Base-by-base conservation (phyloP, 2,113 vertebrate genomes). In the Salvator merianae region DNA sequence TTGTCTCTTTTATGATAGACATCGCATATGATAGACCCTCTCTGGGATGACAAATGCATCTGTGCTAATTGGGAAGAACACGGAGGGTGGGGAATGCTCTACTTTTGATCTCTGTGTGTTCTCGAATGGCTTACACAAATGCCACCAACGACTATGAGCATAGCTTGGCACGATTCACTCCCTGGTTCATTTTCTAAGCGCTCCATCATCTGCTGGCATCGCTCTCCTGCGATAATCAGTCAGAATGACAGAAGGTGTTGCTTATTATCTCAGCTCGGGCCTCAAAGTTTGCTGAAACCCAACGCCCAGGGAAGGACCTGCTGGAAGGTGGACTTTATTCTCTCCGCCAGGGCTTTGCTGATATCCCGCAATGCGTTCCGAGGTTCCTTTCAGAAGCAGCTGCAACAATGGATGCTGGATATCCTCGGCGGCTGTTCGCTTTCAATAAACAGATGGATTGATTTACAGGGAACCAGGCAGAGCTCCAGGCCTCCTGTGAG, bases 371-470 rank as follows among this genome's bases (percentile, higher is more conserved):
- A 87, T 89, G 88, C 81, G 88, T 85, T 89, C 85, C 65, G 89
- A 59, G 88, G 91, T 92, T 93, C 86, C 89, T 87, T 90, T 92
- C 91, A 88, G 86, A 90, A 88, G 88, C 71, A 63, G 32, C 81
- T 90, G 26, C 77, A 88, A 77, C 84, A 91, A 63, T 86, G 77
- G 77, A 84, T 84, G 81, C 47, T 81, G 78, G 79, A 88, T 87
- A 81, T 81, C 36, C 43, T 83, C 81, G 74, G 87, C 90, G 89
- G 88, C 63, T 88, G 84, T 91, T 91, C 86, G 94, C 83, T 89
- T 94, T 90, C 89, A 93, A 93, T 93, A 91, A 93, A 82, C 79
- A 88, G 76, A 66, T 89, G 53, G 77, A 83, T 89, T 81, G 91
- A 89, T 92, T 90, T 88, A 83, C 85, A 81, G 81, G 76, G 59